Evolutionary conservation across 2,888 invertebrate species (phyloP).

Genomic region (Heliconius hortense): DNA sequence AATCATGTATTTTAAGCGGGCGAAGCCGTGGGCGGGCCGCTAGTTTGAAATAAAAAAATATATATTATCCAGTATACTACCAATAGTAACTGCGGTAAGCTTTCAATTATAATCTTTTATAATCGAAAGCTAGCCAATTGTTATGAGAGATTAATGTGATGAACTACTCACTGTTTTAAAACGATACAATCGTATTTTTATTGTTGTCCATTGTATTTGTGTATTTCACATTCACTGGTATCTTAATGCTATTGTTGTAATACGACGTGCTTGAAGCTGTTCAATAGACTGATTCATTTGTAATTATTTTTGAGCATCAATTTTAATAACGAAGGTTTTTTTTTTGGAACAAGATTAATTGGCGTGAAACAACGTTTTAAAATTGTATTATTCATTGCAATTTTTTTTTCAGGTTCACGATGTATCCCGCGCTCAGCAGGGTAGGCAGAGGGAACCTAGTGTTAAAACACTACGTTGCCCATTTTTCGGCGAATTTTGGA

Average conservation of each 20-base stretch:
- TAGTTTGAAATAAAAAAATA: too few relatives aligned
- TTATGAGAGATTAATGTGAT: background rate
- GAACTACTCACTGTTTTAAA: constrained; percentile 13
- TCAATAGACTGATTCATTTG: constrained; percentile 61
- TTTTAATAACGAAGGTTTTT: background rate
- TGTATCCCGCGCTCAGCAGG: too few relatives aligned
- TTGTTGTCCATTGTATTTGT: constrained; percentile 56
- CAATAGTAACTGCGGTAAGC: background rate
- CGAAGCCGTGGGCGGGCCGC: too few relatives aligned
- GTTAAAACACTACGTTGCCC: too few relatives aligned
- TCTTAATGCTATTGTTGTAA: constrained; percentile 54
- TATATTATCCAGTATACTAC: too few relatives aligned
- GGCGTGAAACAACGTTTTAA: background rate
- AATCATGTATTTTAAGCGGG: too few relatives aligned
- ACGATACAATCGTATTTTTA: constrained; percentile 39
- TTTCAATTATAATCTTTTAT: background rate
- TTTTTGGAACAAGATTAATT: background rate
- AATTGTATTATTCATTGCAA: background rate
- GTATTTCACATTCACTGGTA: constrained; percentile 52
- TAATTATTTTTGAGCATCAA: constrained; percentile 54
- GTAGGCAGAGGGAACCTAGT: too few relatives aligned
- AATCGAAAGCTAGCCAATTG: constrained; percentile 3
- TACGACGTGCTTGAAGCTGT: constrained; percentile 50
- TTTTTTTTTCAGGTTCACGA: background rate
- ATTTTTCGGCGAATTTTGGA: too few relatives aligned